Evolutionary conservation across 2,888 invertebrate genomes (phyloP), one percentile per base, ranked within the genome.

Genomic region (Drosophila paranaensis): DNA sequence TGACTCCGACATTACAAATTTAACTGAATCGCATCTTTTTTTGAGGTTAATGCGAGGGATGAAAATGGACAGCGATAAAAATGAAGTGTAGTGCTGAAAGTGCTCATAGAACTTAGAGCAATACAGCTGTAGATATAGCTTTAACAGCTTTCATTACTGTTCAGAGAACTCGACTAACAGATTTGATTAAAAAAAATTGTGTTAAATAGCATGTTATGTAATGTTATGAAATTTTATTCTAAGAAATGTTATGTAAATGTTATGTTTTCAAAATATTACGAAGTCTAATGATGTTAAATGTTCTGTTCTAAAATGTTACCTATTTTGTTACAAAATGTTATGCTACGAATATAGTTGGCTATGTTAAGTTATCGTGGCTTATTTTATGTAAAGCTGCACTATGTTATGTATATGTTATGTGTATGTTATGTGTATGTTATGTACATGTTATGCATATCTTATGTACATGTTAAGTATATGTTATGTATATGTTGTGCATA

Each of bases 1-100:
- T 45, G 37, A 50, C 30, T 33, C 40, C 56, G 71, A 63, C 63
- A 76, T 78, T 84, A 73, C 64, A 60, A 75, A 63, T 78, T 75
- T 43, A 8, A 82, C 71, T 63, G 60, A 14, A 42, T 30, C 37
- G 20, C 20, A 54, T 58, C 46, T 33, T 51, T 69, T 69, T 71
- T 65, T 33, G 16, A 35, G 33, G 1, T 40, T 25, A 37, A 53
- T 39, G 27, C n/a, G 40, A 39, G 39, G 40, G 72, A 79, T 55
- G 74, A 6, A 61, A 51, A 27, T 60, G 9, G 4, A 4, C 8
- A 10, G 27, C 9, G 9, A n/a, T 30, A 27, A 27, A 46, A 46
- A 2, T 10, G 2, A 30, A 48, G 46, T 46, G 14, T 46, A 46
- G 14, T 27, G 14, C 9, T 46, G 27, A 3, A 46, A n/a, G 2